Evolutionary conservation across 2,888 invertebrate species (phyloP), one percentile per base, ranked within the genome.

Genomic region (Patella pellucida): DNA sequence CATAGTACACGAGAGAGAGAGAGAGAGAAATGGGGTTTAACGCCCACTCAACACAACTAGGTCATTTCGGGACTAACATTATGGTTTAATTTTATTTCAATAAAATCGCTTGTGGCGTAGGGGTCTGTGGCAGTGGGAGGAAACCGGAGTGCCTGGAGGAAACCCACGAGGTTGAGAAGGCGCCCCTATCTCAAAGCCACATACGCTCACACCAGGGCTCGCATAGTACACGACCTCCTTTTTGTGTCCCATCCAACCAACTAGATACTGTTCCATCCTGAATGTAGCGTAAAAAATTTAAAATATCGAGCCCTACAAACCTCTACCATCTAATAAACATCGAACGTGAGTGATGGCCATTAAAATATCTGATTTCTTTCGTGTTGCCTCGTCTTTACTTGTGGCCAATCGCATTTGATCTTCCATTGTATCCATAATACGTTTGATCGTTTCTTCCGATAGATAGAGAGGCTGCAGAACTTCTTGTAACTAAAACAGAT

Each of bases 261-360:
- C 9, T 41, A 69, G 9, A 69, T 31, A 31, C 54, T 31, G 19
- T 14, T 67, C 2, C 16, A 15, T 19, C 52, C 16, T 16, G 52
- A 11, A 14, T 16, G 52, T 7, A 52, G 31, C 1, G 4, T 54
- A 3, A 52, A 11, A n/a, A 72, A 16, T 41, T 50, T 27, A 41
- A 41, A 41, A 41, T 41, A 9, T 9, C 41, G 27, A 56, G n/a
- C 9, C 14, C 62, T n/a, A 71, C 77, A 62, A 78, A 89, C 90
- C 90, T 79, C 84, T 86, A 16, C 90, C 89, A 75, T 88, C 85
- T 31, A 89, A 79, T 12, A 89, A 82, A 41, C 84, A 73, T 23
- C 86, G 73, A n/a, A 90, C 88, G 79, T 86, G 89, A 2, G 90
- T 89, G 80, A 88, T 88, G 73, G 88, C 89, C 88, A 89, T 89